These are phyloP conservation scores for Helicoverpa armigera DNA, from an alignment of 1,140 invertebrate genomes.

Conservation along the genomic window DNA sequence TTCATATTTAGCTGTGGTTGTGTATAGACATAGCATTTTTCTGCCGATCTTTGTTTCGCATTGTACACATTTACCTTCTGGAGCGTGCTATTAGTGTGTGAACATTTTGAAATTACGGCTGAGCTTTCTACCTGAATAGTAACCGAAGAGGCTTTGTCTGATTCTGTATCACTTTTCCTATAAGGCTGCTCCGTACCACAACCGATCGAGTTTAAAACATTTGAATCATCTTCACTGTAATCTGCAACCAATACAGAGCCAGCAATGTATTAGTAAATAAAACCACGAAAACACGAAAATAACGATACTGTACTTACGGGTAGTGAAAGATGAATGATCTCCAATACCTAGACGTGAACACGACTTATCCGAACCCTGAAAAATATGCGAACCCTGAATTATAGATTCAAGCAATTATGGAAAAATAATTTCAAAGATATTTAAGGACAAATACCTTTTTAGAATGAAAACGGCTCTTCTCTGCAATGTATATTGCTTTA, in stretches of 20 bases:
- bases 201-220: slow-evolving; percentile 56
- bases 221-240: slow-evolving; percentile 64
- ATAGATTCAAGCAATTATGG: not conserved
- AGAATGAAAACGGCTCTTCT: slow-evolving; percentile 69
- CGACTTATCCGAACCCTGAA: slow-evolving; percentile 70
- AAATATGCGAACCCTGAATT: not conserved
- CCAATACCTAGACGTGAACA: slow-evolving; percentile 73
- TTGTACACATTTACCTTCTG: slow-evolving; percentile 53
- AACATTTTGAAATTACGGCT: slow-evolving; percentile 62
- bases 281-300: not conserved
- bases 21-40: slow-evolving; percentile 73
- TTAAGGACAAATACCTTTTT: slow-evolving; percentile 39
- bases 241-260: slow-evolving; percentile 54
- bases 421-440: not conserved
- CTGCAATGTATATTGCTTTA: slow-evolving; percentile 78
- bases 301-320: slow-evolving; percentile 62
- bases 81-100: slow-evolving; percentile 55
- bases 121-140: slow-evolving; percentile 62
- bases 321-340: slow-evolving; percentile 75
- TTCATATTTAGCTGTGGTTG: slow-evolving; percentile 72
- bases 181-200: slow-evolving; percentile 53
- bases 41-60: slow-evolving; percentile 56
- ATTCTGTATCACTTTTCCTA: slow-evolving; percentile 56
- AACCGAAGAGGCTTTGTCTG: slow-evolving; percentile 55
- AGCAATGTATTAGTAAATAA: not conserved